These are phyloP conservation scores for Delphinapterus leucas DNA, from an alignment of 2,113 vertebrate species.

Conservation along the genomic window DNA sequence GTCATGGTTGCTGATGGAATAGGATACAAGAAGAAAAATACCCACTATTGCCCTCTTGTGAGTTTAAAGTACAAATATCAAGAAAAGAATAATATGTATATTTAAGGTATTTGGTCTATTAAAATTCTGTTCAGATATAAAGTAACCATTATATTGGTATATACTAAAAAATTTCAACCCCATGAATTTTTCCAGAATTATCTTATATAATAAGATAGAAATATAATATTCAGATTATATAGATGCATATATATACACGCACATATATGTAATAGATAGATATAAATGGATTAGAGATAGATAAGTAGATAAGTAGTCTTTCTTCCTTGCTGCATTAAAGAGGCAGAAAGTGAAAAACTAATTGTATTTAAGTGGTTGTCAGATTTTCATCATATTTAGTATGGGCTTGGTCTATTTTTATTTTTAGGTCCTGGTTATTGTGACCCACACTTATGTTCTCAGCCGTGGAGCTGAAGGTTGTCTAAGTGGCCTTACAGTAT, in stretches of 20 bases:
- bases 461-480: background rate
- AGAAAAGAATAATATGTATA: background rate
- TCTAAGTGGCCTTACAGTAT: background rate
- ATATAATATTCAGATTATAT: background rate
- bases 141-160: background rate
- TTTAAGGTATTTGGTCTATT: background rate
- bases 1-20: background rate
- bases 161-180: background rate
- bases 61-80: background rate
- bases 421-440: background rate
- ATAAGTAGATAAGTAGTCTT: background rate
- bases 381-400: background rate
- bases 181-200: background rate
- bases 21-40: background rate
- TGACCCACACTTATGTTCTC: background rate
- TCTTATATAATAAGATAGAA: background rate
- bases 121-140: background rate
- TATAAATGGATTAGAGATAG: background rate
- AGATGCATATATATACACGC: background rate
- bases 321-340: conserved; percentile 14
- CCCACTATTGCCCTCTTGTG: background rate
- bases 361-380: background rate
- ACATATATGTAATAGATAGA: background rate
- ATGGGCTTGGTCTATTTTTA: background rate
- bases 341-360: background rate